Evolutionary conservation across 2,113 vertebrate species (phyloP).

Genomic region (Beaufortia kweichowensis): DNA sequence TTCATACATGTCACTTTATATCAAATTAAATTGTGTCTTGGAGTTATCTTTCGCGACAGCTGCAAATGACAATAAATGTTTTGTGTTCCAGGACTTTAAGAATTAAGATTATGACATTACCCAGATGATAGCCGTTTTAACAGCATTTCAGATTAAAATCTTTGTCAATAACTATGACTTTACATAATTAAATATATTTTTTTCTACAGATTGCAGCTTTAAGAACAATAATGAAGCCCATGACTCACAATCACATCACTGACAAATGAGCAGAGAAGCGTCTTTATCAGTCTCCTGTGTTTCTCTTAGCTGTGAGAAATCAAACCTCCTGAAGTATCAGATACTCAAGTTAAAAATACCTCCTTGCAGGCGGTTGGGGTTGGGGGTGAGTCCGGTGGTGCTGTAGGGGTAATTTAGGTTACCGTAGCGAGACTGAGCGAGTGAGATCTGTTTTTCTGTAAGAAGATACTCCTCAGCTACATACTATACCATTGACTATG

Average conservation of each 20-base stretch:
- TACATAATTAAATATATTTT: too few relatives aligned
- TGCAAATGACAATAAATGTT: too few relatives aligned
- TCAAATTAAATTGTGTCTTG: too few relatives aligned
- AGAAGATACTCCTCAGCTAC: background rate
- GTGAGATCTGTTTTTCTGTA: constrained; percentile 28
- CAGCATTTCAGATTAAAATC: too few relatives aligned
- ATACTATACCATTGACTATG: background rate
- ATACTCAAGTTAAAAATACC: constrained; percentile 56
- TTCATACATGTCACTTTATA: too few relatives aligned
- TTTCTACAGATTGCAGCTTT: too few relatives aligned
- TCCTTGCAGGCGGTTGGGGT: background rate
- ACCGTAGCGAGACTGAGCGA: background rate
- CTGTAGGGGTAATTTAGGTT: constrained; percentile 16
- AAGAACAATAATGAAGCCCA: too few relatives aligned
- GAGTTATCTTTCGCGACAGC: too few relatives aligned
- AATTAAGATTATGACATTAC: too few relatives aligned
- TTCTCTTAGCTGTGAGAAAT: constrained; percentile 47
- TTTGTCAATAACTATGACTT: too few relatives aligned
- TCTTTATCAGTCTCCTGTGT: background rate
- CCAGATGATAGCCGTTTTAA: too few relatives aligned
- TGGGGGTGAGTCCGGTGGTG: background rate
- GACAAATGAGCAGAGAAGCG: background rate
- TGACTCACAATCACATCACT: background rate
- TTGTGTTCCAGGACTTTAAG: too few relatives aligned
- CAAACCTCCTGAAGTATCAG: constrained; percentile 38